Evolutionary conservation across 2,888 invertebrate species (phyloP), one percentile per base, ranked within the genome.

Genomic region (Parascotia fuliginaria): DNA sequence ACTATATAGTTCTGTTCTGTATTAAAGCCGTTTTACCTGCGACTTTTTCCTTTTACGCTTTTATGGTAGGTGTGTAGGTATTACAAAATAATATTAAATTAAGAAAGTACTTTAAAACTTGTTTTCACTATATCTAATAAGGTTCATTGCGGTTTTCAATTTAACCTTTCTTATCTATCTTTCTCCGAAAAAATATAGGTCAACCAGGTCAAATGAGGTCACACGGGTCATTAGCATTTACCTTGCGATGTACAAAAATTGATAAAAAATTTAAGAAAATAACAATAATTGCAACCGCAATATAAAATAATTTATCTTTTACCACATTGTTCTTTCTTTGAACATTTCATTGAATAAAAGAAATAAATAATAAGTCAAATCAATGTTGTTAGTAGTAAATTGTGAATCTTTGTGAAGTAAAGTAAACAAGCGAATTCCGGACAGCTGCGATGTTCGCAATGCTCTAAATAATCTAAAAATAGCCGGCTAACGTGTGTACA

Each of bases 381-480:
- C 9, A 24, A 7, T 15, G n/a, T 13, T 33, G 15, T 9, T 33
- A 58, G 51, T 53, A 61, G 48, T 40, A 41, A 50, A 16, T 33
- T n/a, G 15, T 16, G 24, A 16, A 27, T 9, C 42, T n/a, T 62
- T 56, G 27, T 50, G 14, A 41, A 55, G 52, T 67, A 71, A 80
- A 59, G 82, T 87, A 89, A 89, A 90, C 88, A 87, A 84, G 78
- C 77, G 64, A 59, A 54, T 60, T 61, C 42, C 59, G 69, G 76
- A 83, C 81, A 82, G 79, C 81, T 83, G 83, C 81, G 75, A 68
- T 72, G 73, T 76, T 79, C 75, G 75, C 76, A 77, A 74, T 82
- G 88, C 69, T 89, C 87, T 73, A 85, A 77, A 84, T 84, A 70
- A 64, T 83, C 90, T 89, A 87, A 83, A 89, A 89, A 89, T 91